These are phyloP conservation scores for Craseonycteris thonglongyai DNA, from an alignment of 2,113 vertebrate species.

Conservation along the genomic window DNA sequence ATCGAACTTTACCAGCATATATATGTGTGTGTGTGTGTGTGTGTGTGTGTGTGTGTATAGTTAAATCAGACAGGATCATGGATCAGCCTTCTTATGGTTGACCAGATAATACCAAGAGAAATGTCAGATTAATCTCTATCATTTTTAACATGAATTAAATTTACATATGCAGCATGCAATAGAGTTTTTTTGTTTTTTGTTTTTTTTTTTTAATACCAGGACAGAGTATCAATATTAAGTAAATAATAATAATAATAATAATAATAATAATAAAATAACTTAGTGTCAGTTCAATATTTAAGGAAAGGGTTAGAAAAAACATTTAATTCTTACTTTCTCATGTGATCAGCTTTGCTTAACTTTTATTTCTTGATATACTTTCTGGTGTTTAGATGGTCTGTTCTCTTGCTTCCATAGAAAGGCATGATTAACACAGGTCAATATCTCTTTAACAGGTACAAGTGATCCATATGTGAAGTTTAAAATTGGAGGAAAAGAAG, in stretches of 20 bases:
- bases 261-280: not conserved
- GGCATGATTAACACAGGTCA: not conserved
- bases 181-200: too few relatives aligned
- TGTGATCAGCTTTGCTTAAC: not conserved
- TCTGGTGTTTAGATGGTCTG: not conserved
- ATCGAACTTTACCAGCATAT: not conserved
- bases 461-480: constrained; percentile 99
- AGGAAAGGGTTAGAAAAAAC: not conserved
- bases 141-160: not conserved
- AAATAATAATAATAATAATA: not conserved
- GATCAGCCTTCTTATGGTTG: not conserved
- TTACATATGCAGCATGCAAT: not conserved
- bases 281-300: not conserved
- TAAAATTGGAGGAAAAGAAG: constrained; percentile 95
- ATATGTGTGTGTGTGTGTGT: too few relatives aligned
- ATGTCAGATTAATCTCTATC: not conserved
- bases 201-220: not conserved
- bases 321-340: not conserved
- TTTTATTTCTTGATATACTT: not conserved
- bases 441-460: constrained; percentile 83
- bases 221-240: not conserved
- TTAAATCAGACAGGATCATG: not conserved
- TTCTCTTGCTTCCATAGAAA: not conserved
- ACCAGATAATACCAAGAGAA: not conserved
- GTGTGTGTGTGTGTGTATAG: too few relatives aligned